Base-by-base conservation (phyloP, 2,888 invertebrate genomes). In the Linyphia triangularis region DNA sequence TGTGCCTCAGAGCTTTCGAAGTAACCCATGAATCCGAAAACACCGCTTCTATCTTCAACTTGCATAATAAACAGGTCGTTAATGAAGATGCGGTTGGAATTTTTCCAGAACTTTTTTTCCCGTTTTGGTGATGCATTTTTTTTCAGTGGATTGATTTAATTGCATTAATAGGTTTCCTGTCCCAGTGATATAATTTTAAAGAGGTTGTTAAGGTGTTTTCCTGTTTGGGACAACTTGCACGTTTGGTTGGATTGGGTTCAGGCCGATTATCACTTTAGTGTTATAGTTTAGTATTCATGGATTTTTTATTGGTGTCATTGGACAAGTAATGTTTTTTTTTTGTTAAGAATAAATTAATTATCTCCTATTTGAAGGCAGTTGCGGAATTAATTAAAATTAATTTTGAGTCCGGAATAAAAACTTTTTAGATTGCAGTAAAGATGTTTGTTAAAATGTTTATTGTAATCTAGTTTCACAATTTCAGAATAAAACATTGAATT, bases 61-160 rank as follows among this genome's bases (percentile, higher is more conserved):
- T 75, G 86, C 86, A 88, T 88, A 88, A 88, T 88, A 81, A 73
- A 73, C 81, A 69, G 67, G 72, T 79, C 86, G 86, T 81, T 88
- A 88, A 88, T 88, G 81, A 81, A 82, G 86, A 88, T 88, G 81
- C 67, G 86, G 33, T 57, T 57, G 73, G 65, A 65, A 88, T 75
- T 81, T 81, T 81, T 81, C 67, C 28, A 37, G 19, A 13, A 9
- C 51, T 85, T 79, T 85, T 72, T 85, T 67, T 75, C 51, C 13
- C 3, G 6, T 30, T 7, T 19, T 28, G 16, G 59, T 13, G 59
- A 33, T 28, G 37, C 40, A 37, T 63, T 51, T 51, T 51, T 40
- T 33, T 67, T 69, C 70, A 61, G 69, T 69, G 61, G 81, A 30
- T 75, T 69, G 73, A 43, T 81, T 61, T 81, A 88, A 88, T 81